Evolutionary conservation across 2,888 invertebrate genomes (phyloP).

Genomic region (Apamea sordens): DNA sequence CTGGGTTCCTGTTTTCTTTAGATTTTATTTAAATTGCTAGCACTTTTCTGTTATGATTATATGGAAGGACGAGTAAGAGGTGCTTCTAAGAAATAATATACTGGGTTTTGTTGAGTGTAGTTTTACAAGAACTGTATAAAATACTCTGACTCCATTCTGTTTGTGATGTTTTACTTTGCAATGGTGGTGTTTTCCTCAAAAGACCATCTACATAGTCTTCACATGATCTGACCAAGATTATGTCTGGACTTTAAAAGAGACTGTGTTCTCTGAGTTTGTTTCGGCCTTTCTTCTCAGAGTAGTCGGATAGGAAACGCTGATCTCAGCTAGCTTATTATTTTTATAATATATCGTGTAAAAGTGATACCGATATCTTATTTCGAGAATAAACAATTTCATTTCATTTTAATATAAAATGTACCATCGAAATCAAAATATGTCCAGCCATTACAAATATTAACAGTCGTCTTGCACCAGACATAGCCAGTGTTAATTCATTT

Average conservation of each 20-base stretch:
- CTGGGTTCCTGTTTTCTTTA: constrained; percentile 48
- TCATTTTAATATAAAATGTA: neutral
- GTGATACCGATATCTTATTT: too few species aligned
- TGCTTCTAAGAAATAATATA: constrained; percentile 31
- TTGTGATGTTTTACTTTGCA: neutral
- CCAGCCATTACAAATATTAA: neutral
- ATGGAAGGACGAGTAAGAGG: constrained; percentile 27
- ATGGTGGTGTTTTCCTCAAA: neutral
- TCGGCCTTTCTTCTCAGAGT: too few species aligned
- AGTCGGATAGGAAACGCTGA: too few species aligned
- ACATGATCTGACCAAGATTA: too few species aligned
- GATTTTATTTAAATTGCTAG: constrained; percentile 52
- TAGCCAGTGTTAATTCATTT: constrained; percentile 11
- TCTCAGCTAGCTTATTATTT: too few species aligned
- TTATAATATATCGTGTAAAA: too few species aligned
- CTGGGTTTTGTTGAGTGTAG: neutral
- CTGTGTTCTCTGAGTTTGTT: too few species aligned
- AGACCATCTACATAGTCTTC: too few species aligned
- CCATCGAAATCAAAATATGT: neutral
- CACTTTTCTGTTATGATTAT: constrained; percentile 51
- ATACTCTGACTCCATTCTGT: constrained; percentile 21
- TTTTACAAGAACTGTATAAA: constrained; percentile 16
- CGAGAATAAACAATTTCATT: too few species aligned
- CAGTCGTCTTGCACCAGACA: neutral
- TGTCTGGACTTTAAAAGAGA: too few species aligned